phyloP scores from a whole-genome alignment of 2,888 invertebrate genomes.

The Cheilosia soror region DNA sequence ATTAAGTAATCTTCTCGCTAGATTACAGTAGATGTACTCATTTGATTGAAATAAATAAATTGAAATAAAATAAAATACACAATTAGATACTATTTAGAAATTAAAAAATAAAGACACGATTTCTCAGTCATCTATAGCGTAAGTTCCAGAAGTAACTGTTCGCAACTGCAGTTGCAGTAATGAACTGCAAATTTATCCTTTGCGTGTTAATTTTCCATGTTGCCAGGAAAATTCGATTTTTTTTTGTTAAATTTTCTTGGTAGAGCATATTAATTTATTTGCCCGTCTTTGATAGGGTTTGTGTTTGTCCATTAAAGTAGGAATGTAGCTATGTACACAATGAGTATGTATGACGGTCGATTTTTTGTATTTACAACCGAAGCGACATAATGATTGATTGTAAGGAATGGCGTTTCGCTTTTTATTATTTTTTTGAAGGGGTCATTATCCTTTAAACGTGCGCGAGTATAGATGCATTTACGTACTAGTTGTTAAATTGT shows the following conservation, averaged over 20 bases:
- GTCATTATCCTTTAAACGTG: not conserved
- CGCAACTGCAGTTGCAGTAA: not conserved
- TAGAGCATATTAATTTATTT: not conserved
- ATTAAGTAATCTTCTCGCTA: too few relatives aligned
- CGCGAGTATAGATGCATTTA: too few relatives aligned
- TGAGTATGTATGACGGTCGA: not conserved
- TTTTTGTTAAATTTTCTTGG: not conserved
- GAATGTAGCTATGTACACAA: not conserved
- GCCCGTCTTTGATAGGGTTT: not conserved
- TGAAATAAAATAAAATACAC: too few relatives aligned
- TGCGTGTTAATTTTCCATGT: constrained; percentile 15
- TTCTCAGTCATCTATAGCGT: not conserved
- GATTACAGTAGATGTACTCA: too few relatives aligned
- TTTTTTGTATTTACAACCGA: not conserved
- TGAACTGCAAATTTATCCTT: constrained; percentile 18
- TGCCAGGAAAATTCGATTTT: not conserved
- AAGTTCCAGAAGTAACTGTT: constrained; percentile 1
- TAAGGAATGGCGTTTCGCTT: not conserved
- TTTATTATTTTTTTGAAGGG: not conserved
- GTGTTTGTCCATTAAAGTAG: not conserved
- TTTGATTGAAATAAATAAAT: too few relatives aligned
- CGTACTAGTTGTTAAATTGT: too few relatives aligned
- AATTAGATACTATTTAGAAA: too few relatives aligned
- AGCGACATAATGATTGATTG: constrained; percentile 2
- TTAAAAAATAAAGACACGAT: too few relatives aligned